Base-by-base conservation (phyloP, 2,113 vertebrate genomes). In the Redunca redunca region DNA sequence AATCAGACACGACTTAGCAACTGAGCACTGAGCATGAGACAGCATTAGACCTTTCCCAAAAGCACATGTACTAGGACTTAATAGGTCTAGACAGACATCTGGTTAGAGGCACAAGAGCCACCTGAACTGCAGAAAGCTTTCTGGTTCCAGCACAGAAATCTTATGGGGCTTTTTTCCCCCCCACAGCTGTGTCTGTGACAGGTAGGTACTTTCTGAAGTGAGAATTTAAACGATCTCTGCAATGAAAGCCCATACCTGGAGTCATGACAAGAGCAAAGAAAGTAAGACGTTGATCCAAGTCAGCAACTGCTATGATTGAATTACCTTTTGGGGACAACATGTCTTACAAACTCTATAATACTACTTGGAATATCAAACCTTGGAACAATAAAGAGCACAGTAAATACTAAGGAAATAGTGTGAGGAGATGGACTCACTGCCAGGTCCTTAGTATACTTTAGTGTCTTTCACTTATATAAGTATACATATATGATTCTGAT, bases 1-100 rank as follows among this genome's bases (percentile, higher is more conserved):
- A 77, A 77, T 14, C 36, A 43, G 71, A 43, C 71, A 43, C 0
- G 3, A 77, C 40, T 14, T 77, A 77, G 21, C 3, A 43, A 15
- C 36, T 77, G 71, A 77, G 71, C 40, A 43, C 71, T 43, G 71
- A 43, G 23, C 71, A 43, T 43, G 28, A 93, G 64, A 82, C 3
- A 2, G 28, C 23, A 36, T 93, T 43, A 83, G 58, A 52, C 25
- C 67, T 55, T 88, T 90, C 36, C 82, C 40, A 58, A 77, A 46
- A 96, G 40, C 21, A 74, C 23, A 16, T 0, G 3, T 74, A n/a
- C 78, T 87, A 80, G 89, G 33, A 90, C n/a, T 87, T 93, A 91
- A 57, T 64, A 53, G 77, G 14, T 95, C 97, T 97, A 83, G 82
- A 96, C 86, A 98, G 62, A 95, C 53, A 95, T 92, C 71, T 98